Percentiles rank a stretch among this genome's conserved stretches.
phyloP scores from a whole-genome alignment of 2,888 invertebrate species.

The Epirrhoe tristata region DNA sequence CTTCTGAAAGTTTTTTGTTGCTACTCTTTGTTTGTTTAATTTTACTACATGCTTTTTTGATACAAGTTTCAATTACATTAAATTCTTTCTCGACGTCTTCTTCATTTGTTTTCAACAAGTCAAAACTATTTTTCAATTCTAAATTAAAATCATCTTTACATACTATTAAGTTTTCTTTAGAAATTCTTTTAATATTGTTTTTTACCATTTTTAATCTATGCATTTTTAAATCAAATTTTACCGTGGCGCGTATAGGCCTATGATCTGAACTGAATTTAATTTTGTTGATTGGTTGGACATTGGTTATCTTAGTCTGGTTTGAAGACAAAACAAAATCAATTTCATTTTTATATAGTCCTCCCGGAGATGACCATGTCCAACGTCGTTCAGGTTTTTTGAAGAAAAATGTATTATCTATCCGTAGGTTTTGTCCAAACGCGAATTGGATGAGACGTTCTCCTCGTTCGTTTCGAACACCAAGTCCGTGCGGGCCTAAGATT shows the following conservation, averaged over 20 bases:
- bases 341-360: background rate
- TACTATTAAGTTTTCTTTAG: conserved; percentile 1
- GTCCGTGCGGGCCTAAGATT: background rate
- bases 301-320: background rate
- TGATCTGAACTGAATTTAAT: conserved; percentile 2
- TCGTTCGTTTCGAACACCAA: conserved; percentile 2
- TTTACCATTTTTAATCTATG: too few relatives aligned
- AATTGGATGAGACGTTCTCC: background rate
- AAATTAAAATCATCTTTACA: conserved; percentile 1
- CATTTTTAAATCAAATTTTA: too few relatives aligned
- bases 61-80: too few relatives aligned
- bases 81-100: too few relatives aligned
- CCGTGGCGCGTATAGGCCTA: background rate
- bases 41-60: too few relatives aligned
- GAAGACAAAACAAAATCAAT: conserved; percentile 1
- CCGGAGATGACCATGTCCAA: background rate
- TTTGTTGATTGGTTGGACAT: background rate
- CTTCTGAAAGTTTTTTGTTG: too few relatives aligned
- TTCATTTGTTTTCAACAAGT: too few relatives aligned
- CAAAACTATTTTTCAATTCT: too few relatives aligned
- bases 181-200: too few relatives aligned
- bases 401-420: too few relatives aligned
- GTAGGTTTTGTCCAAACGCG: background rate
- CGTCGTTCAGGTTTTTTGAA: too few relatives aligned
- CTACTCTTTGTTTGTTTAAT: too few relatives aligned